Percentiles rank a stretch among this genome's conserved stretches.
These are phyloP conservation scores for Watsonalla cultraria DNA, from an alignment of 2,888 invertebrate genomes.

Conservation along the genomic window DNA sequence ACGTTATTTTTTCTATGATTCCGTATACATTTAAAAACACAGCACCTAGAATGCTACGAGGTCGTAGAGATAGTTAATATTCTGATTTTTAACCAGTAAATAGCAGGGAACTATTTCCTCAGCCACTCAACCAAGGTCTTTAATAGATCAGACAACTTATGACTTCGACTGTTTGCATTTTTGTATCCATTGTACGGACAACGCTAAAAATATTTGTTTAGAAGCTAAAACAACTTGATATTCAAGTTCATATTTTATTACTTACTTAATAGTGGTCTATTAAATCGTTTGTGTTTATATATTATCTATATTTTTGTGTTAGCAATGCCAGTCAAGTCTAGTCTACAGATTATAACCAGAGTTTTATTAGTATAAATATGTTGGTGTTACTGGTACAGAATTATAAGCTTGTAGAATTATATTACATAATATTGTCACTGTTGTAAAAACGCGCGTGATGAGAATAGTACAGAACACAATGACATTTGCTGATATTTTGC, in stretches of 20 bases:
- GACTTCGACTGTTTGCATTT: neutral
- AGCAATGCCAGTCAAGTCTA: neutral
- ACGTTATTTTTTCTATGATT: too few species aligned
- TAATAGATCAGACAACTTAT: neutral
- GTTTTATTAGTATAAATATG: neutral
- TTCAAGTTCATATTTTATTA: neutral
- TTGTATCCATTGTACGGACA: neutral
- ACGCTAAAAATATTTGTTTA: neutral
- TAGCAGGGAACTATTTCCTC: too few species aligned
- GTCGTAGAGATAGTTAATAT: too few species aligned
- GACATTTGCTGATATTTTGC: too few species aligned
- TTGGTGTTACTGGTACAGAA: slow-evolving; percentile 1
- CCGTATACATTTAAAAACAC: too few species aligned
- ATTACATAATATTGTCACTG: neutral
- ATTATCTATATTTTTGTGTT: neutral
- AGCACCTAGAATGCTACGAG: too few species aligned
- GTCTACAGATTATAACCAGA: neutral
- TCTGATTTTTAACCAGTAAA: too few species aligned
- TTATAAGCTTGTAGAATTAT: neutral
- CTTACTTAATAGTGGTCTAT: neutral
- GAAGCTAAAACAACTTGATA: neutral
- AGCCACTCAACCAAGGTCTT: neutral
- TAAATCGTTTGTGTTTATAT: neutral
- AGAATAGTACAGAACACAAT: neutral
- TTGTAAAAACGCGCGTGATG: neutral